Percentiles rank a stretch among this genome's conserved stretches.
Conservation (phyloP, 1,140 invertebrate genomes). For the Manduca sexta region DNA sequence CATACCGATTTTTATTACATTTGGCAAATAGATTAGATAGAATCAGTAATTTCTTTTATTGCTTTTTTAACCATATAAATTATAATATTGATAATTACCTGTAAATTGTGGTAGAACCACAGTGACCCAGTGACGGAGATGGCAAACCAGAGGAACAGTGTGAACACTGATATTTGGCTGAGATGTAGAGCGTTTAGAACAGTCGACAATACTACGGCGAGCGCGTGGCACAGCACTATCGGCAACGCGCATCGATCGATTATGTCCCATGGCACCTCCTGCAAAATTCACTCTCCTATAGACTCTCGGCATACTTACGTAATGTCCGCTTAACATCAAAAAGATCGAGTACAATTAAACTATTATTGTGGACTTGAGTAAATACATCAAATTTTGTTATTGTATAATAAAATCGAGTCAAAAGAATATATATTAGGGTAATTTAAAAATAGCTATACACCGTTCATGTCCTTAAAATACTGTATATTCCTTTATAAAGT, state of each 20-base stretch:
- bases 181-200: slow-evolving; percentile 80
- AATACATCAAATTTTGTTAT: too few relatives aligned
- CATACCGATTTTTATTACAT: too few relatives aligned
- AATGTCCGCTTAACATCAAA: too few relatives aligned
- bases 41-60: background rate
- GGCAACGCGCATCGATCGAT: slow-evolving; percentile 85
- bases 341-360: too few relatives aligned
- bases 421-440: too few relatives aligned
- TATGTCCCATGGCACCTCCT: slow-evolving; percentile 84
- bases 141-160: slow-evolving; percentile 83
- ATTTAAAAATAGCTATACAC: too few relatives aligned
- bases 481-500: background rate
- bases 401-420: too few relatives aligned
- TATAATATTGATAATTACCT: slow-evolving; percentile 72
- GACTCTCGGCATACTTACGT: background rate
- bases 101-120: slow-evolving; percentile 86
- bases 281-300: slow-evolving; percentile 16
- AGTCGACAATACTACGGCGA: slow-evolving; percentile 81
- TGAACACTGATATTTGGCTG: slow-evolving; percentile 82
- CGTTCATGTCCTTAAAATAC: too few relatives aligned
- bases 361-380: too few relatives aligned
- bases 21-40: too few relatives aligned
- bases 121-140: slow-evolving; percentile 80
- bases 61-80: background rate
- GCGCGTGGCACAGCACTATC: slow-evolving; percentile 83